Evolutionary conservation across 2,113 vertebrate genomes (phyloP).

Genomic region (Dendrocopos noguchii): DNA sequence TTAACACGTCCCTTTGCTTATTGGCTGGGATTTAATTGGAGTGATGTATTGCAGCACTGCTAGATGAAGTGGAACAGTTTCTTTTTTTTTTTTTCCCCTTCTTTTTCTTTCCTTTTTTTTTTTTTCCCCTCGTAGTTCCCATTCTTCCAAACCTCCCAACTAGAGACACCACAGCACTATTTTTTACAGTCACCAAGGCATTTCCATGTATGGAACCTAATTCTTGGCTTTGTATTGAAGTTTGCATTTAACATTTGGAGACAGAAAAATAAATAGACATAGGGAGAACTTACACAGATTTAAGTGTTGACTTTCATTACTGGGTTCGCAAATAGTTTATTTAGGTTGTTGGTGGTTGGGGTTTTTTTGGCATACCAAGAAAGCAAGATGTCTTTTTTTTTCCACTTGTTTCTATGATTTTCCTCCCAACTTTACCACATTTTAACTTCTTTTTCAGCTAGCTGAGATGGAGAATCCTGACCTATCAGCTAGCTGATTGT

Average conservation of each 20-base stretch:
- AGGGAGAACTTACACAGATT: slow-evolving; percentile 47
- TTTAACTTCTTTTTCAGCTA: neutral
- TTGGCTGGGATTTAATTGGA: slow-evolving; percentile 80
- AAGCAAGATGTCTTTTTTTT: slow-evolving; percentile 31
- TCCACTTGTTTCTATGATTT: neutral
- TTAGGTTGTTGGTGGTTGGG: neutral
- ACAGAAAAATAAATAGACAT: slow-evolving; percentile 65
- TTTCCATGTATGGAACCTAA: slow-evolving; percentile 56
- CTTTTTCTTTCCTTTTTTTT: neutral
- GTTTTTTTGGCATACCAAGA: neutral
- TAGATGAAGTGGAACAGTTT: slow-evolving; percentile 80
- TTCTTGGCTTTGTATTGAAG: slow-evolving; percentile 63
- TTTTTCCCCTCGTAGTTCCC: neutral
- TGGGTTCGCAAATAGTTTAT: slow-evolving; percentile 22
- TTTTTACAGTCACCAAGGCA: slow-evolving; percentile 46
- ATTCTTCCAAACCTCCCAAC: slow-evolving; percentile 68
- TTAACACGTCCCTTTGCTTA: slow-evolving; percentile 77
- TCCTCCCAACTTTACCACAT: neutral
- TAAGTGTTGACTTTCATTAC: slow-evolving; percentile 56
- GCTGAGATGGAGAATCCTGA: neutral
- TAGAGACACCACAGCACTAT: slow-evolving; percentile 58
- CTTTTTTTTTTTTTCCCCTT: slow-evolving; percentile 9
- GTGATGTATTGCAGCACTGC: slow-evolving; percentile 76
- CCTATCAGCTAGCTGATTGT: neutral
- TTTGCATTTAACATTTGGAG: slow-evolving; percentile 64